phyloP scores from a whole-genome alignment of 1,140 invertebrate genomes.

The Trachymyrmex cornetzi region DNA sequence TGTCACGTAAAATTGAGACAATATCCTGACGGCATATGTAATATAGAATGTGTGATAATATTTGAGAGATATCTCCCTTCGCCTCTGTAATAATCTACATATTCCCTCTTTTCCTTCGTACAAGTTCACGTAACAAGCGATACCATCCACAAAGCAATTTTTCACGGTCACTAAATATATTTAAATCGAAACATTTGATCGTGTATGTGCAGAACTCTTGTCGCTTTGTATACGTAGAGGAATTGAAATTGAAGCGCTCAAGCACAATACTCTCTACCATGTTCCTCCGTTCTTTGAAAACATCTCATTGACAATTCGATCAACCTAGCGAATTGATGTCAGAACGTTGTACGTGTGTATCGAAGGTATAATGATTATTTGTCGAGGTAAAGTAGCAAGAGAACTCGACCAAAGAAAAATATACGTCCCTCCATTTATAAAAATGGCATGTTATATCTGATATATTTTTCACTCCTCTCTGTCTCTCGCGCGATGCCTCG shows the following conservation, averaged over 20 bases:
- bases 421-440: background rate
- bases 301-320: slow-evolving; percentile 62
- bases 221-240: slow-evolving; percentile 32
- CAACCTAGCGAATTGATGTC: slow-evolving; percentile 33
- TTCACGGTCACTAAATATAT: slow-evolving; percentile 53
- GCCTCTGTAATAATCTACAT: slow-evolving; percentile 22
- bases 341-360: background rate
- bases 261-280: slow-evolving; percentile 16
- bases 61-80: background rate
- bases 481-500: background rate
- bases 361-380: slow-evolving; percentile 43
- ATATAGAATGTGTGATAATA: slow-evolving; percentile 14
- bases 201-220: slow-evolving; percentile 32
- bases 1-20: background rate
- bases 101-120: background rate
- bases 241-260: slow-evolving; percentile 58
- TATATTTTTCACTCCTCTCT: background rate
- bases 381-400: background rate
- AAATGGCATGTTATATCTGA: background rate
- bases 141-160: slow-evolving; percentile 32
- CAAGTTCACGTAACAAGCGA: slow-evolving; percentile 12
- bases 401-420: background rate
- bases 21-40: background rate
- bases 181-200: slow-evolving; percentile 49
- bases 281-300: slow-evolving; percentile 47